Base-by-base conservation (phyloP, 2,888 invertebrate species). In the Drosophila flavopinicola region DNA sequence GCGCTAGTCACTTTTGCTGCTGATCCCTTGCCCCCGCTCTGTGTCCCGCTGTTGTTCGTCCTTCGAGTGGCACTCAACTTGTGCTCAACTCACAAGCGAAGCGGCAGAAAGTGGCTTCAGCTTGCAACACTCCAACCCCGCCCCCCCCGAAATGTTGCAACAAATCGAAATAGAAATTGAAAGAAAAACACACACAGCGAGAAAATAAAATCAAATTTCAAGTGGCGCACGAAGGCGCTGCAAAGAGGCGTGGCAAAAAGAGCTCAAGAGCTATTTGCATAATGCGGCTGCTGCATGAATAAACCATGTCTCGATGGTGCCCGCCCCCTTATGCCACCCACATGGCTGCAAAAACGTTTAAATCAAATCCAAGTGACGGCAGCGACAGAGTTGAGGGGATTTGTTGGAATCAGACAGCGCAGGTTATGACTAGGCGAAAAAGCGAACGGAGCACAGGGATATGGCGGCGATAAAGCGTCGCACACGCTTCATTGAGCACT, bases 281-380 rank as follows among this genome's bases (percentile, higher is more conserved):
- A 80, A 80, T 80, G 80, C 80, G 87, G 67, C 80, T 80, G 87
- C 87, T 80, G 80, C 85, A 80, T 80, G 80, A 80, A 80, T 80
- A 80, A 80, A 86, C 87, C 80, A 80, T 84, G 74, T 86, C 82
- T 80, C 58, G 61, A 67, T 70, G 59, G 37, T 54, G 24, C 3
- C 13, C 3, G 11, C 1, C 11, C 27, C 15, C n/a, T 2, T 11
- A 13, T 3, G 2, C 52, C 48, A 38, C 60, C 57, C 57, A 37
- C 52, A 32, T 25, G 56, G 54, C 57, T 63, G 60, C 59, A 56
- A 85, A 68, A 85, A 75, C 80, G 75, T 73, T 80, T 80, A 80
- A 85, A 80, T 80, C 85, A 85, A 85, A 85, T 80, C 80, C 83
- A 73, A 63, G 49, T 33, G 47, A 25, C 54, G 71, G 54, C 35